Base-by-base conservation (phyloP, 2,888 invertebrate genomes). In the Drosophila anomelani region DNA sequence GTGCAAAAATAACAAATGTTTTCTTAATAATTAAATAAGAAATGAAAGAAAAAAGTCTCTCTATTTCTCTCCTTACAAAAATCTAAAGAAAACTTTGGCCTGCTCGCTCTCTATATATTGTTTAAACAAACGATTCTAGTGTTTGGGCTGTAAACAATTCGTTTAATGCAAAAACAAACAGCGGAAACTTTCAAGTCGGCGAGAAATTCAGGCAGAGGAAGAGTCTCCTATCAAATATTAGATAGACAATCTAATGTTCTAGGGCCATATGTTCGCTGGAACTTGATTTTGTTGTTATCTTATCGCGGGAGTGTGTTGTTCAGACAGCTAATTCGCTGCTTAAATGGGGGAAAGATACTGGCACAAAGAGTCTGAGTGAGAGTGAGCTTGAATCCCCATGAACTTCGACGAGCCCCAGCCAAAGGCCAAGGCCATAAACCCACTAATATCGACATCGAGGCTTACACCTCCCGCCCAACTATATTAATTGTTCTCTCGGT, bases 321-420 rank as follows among this genome's bases (percentile, higher is more conserved):
- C 36, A 64, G 67, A 68, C 47, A 57, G 67, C 67, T 64, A 63
- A 69, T 69, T 56, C 57, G 20, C 13, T 46, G 55, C 69, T 68
- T 69, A 68, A 56, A 47, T 29, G 17, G 17, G 26, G 38, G 10
- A 47, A 47, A 67, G 55, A 67, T 68, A 68, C 38, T 23, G 47
- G 32, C 55, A 46, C 67, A 67, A 67, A 29, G 69, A 39, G 39
- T n/a, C n/a, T 29, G 29, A 23, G 6, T 15, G 12, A 2, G 32
- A 32, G 49, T 32, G 29, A 51, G 29, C 23, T 1, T 23, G 43
- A 29, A 66, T 54, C 32, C 20, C 46, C 34, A 38, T 41, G 34
- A 67, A 41, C 32, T 10, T 56, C 17, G 13, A 43, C 17, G n/a
- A 57, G 32, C 15, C 23, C 29, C 44, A 23, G 12, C 20, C 54